Conservation (phyloP, 2,888 invertebrate species). For the Pandemis heparana region DNA sequence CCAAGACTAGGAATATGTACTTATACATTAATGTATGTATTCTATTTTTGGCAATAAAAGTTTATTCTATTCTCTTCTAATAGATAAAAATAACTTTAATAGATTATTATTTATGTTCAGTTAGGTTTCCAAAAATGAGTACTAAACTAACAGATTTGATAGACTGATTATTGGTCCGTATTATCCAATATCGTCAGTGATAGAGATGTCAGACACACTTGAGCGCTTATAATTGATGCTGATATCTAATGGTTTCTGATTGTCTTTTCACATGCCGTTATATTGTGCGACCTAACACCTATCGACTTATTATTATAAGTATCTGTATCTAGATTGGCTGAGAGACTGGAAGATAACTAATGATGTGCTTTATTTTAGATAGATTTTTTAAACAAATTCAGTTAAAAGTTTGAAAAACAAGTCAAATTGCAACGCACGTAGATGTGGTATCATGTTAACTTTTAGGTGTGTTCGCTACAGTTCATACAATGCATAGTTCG, state of each 20-base stretch:
- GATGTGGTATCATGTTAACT: slow-evolving; percentile 4
- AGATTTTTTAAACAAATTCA: too few species aligned
- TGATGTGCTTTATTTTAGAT: too few species aligned
- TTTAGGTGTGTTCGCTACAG: slow-evolving; percentile 13
- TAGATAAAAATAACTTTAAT: too few species aligned
- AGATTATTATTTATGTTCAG: background rate
- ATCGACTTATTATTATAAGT: too few species aligned
- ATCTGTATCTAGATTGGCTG: too few species aligned
- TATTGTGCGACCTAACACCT: background rate
- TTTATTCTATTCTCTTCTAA: too few species aligned
- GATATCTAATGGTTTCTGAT: background rate
- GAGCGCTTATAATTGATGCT: background rate
- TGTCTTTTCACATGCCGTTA: slow-evolving; percentile 4
- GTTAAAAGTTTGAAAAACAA: too few species aligned
- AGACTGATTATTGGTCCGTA: background rate
- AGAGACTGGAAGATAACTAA: too few species aligned
- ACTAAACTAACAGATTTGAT: background rate
- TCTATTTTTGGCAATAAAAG: too few species aligned
- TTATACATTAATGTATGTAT: too few species aligned
- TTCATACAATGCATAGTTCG: slow-evolving; percentile 14
- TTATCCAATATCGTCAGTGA: background rate
- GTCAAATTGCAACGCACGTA: background rate
- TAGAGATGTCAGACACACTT: slow-evolving; percentile 3
- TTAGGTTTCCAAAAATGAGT: background rate
- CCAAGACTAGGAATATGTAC: too few species aligned